These are phyloP conservation scores for Pangasius krempfi DNA, from an alignment of 2,797 vertebrate species.

Conservation along the genomic window DNA sequence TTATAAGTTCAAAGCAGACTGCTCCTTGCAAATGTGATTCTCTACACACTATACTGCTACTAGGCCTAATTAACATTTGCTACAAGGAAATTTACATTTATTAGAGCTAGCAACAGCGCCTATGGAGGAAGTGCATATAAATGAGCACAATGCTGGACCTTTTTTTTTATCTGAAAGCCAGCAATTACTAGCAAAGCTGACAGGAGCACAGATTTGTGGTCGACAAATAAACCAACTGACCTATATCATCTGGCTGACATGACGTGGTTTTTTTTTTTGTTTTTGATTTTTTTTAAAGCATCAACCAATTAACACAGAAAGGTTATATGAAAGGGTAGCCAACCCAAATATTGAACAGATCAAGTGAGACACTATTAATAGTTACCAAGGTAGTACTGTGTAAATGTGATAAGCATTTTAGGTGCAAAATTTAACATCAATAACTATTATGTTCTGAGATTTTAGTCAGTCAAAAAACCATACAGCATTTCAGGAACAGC, in stretches of 20 bases:
- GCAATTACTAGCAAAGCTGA: background rate
- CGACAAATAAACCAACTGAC: background rate
- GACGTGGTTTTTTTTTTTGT: background rate
- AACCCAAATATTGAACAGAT: background rate
- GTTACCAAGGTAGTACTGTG: background rate
- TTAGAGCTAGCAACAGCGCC: background rate
- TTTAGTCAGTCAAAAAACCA: background rate
- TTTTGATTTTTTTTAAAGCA: background rate
- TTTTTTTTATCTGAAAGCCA: background rate
- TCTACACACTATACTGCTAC: background rate
- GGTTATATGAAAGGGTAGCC: background rate
- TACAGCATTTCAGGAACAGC: no score
- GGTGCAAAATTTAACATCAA: background rate
- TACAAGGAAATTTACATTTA: slow-evolving; percentile 1
- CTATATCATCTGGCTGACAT: background rate
- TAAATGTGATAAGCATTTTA: background rate
- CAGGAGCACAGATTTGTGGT: background rate
- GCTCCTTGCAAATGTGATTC: background rate
- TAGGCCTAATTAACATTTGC: slow-evolving; percentile 7
- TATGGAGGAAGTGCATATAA: slow-evolving; percentile 6
- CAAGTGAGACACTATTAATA: background rate
- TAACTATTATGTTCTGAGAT: background rate
- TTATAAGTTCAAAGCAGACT: background rate
- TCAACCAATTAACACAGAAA: background rate
- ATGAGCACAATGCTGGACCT: background rate